Base-by-base conservation (phyloP, 2,797 vertebrate species). In the Tenualosa thibaudeaui region DNA sequence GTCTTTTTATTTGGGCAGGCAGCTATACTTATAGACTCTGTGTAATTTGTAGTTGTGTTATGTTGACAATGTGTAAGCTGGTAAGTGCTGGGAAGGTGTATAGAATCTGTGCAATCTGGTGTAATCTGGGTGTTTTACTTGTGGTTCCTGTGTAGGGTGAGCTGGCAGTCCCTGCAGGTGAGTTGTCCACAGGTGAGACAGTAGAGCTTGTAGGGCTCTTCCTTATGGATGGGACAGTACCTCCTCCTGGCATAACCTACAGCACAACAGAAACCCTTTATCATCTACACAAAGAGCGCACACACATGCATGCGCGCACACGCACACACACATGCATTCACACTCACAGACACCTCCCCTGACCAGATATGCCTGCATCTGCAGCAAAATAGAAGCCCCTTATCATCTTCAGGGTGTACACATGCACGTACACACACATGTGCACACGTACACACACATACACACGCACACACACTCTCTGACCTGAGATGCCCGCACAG, bases 111-210 rank as follows among this genome's bases (percentile, higher is more conserved):
- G 19, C 13, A 62, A 65, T 22, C 12, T 46, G 40, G 26, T 53
- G 10, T 40, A 43, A 13, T n/a, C 40, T 6, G 1, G 51, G n/a
- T n/a, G 12, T 7, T 50, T 31, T 84, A 89, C 88, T 75, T 49
- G 71, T 89, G 88, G 31, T 65, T 68, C 15, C 49, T 83, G 83
- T 89, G 86, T 26, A 81, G 53, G 2, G 40, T 78, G 10, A 83
- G 84, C 62, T 82, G 87, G 65, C 89, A 89, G 51, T 87, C 82
- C 22, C 86, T 58, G 65, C 89, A 89, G 43, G 85, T 86, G 54
- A 86, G 86, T 40, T 85, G 82, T 4, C 87, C 81, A 81, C 89
- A 89, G n/a, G 86, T 87, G 81, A 89, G 54, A 43, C 89, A 89
- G 71, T 58, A 89, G 9, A 56, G 71, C 51, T 60, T 85, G 54